phyloP scores from a whole-genome alignment of 1,140 invertebrate species.

The Centruroides vittatus region DNA sequence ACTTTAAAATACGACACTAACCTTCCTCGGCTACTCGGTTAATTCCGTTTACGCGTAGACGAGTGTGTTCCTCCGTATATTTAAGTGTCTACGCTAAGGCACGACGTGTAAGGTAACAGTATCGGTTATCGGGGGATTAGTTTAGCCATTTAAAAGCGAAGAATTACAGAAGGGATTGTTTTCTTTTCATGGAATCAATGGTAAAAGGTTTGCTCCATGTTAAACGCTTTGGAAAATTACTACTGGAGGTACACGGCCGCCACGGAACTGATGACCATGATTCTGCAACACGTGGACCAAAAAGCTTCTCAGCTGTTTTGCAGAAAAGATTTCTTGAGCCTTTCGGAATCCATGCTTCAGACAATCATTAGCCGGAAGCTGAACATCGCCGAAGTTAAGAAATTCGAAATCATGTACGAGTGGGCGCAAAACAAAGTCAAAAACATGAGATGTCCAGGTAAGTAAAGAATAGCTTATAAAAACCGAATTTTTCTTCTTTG shows the following conservation, averaged over 20 bases:
- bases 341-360: constrained; percentile 86
- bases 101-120: too few relatives aligned
- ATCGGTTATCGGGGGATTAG: too few relatives aligned
- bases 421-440: constrained; percentile 65
- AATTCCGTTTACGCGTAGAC: too few relatives aligned
- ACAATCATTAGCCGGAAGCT: constrained; percentile 80
- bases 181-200: too few relatives aligned
- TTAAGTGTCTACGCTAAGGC: too few relatives aligned
- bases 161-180: too few relatives aligned
- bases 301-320: constrained; percentile 65
- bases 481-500: too few relatives aligned
- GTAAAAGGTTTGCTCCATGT: constrained; percentile 65
- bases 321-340: constrained; percentile 60
- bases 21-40: too few relatives aligned
- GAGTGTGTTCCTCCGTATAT: too few relatives aligned
- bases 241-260: constrained; percentile 89
- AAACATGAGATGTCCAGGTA: not conserved
- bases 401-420: constrained; percentile 81
- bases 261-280: constrained; percentile 84
- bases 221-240: constrained; percentile 80
- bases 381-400: constrained; percentile 72
- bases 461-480: too few relatives aligned
- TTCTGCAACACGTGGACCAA: constrained; percentile 74
- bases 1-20: too few relatives aligned
- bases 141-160: too few relatives aligned